These are phyloP conservation scores for Trinectes maculatus DNA, from an alignment of 2,113 vertebrate genomes.

Conservation along the genomic window DNA sequence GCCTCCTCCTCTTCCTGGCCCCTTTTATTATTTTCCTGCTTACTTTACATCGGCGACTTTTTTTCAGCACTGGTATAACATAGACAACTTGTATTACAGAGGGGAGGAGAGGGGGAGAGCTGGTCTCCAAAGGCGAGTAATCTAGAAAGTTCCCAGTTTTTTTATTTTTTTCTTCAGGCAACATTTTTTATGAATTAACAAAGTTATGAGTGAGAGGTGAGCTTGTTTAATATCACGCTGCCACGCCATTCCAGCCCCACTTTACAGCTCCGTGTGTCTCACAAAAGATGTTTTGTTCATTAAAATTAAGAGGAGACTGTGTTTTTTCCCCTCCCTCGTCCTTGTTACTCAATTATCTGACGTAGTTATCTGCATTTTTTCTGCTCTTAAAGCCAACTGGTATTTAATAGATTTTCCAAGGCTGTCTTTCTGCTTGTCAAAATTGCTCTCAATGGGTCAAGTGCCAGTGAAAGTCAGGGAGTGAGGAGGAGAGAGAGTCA, in stretches of 20 bases:
- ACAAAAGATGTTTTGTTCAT: conserved; percentile 70
- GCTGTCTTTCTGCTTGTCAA: conserved; percentile 77
- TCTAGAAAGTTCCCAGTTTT: conserved; percentile 26
- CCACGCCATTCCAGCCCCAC: conserved; percentile 18
- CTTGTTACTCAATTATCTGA: conserved; percentile 54
- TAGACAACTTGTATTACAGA: conserved; percentile 27
- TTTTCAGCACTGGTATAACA: conserved; percentile 12
- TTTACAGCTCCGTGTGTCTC: conserved; percentile 34
- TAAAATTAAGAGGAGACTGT: conserved; percentile 40
- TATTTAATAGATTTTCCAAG: conserved; percentile 84
- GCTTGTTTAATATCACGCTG: conserved; percentile 51
- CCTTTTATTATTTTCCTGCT: conserved; percentile 45
- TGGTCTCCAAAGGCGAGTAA: conserved; percentile 25
- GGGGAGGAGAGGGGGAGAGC: conserved; percentile 1
- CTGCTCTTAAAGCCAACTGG: conserved; percentile 68
- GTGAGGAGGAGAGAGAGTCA: conserved; percentile 32
- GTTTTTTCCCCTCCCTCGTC: conserved; percentile 28
- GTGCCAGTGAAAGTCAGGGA: conserved; percentile 69
- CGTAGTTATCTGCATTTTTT: conserved; percentile 58
- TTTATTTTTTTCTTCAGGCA: conserved; percentile 29
- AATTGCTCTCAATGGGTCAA: conserved; percentile 77
- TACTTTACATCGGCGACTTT: conserved; percentile 53
- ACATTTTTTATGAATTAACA: conserved; percentile 42
- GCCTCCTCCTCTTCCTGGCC: conserved; percentile 45
- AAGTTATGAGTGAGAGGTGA: conserved; percentile 37